Evolutionary conservation across 2,888 invertebrate genomes (phyloP).

Genomic region (Nebria brevicollis): DNA sequence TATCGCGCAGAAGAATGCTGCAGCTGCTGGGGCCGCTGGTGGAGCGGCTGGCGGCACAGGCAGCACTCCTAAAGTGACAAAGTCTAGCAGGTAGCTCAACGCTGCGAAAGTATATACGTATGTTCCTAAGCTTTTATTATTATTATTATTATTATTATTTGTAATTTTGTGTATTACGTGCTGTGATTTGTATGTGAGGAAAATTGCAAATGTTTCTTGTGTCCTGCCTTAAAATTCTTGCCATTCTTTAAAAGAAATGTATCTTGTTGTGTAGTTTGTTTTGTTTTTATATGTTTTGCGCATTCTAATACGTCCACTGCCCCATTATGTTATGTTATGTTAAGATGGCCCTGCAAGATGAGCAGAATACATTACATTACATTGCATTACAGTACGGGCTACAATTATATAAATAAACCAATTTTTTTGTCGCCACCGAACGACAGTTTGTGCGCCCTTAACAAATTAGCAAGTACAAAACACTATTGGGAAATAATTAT

Average conservation of each 20-base stretch:
- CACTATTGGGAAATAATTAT: not conserved
- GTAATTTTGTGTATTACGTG: slow-evolving; percentile 60
- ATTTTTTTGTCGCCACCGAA: not conserved
- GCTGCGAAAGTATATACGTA: slow-evolving; percentile 23
- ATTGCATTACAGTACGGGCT: no score
- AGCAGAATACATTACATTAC: no score
- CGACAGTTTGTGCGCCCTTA: not conserved
- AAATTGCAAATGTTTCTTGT: slow-evolving; percentile 45
- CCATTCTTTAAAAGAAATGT: slow-evolving; percentile 57
- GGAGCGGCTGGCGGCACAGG: slow-evolving; percentile 8
- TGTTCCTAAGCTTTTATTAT: slow-evolving; percentile 48
- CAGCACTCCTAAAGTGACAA: slow-evolving; percentile 56
- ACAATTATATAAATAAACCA: not conserved
- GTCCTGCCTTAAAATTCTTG: slow-evolving; percentile 63
- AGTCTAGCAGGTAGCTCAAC: slow-evolving; percentile 60
- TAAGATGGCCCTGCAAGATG: not conserved
- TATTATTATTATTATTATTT: slow-evolving; percentile 49
- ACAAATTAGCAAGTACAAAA: not conserved
- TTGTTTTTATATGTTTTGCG: slow-evolving; percentile 7
- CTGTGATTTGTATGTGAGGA: slow-evolving; percentile 59
- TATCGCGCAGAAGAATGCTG: slow-evolving; percentile 83
- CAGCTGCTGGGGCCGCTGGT: slow-evolving; percentile 69
- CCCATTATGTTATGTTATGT: not conserved
- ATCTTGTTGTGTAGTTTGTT: slow-evolving; percentile 17
- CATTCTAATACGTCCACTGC: not conserved